Evolutionary conservation across 2,113 vertebrate species (phyloP).

Genomic region (Microtus ochrogaster): DNA sequence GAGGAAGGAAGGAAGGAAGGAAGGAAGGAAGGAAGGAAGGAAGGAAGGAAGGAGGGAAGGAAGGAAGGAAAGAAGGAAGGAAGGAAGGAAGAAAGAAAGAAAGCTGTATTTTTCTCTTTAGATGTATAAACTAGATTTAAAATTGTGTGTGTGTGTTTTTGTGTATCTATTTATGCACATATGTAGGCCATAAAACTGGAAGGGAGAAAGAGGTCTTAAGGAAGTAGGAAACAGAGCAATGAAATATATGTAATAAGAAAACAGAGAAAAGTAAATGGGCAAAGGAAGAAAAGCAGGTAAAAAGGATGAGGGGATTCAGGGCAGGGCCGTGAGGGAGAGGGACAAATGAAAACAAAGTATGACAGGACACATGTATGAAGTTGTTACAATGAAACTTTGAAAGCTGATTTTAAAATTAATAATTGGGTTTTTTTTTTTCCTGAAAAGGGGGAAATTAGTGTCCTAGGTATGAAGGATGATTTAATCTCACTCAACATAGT

Average conservation of each 20-base stretch:
- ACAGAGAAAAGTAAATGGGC: background rate
- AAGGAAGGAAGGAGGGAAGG: rapidly evolving
- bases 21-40: background rate
- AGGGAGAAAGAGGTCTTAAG: background rate
- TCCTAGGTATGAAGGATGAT: background rate
- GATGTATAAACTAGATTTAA: background rate
- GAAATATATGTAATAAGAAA: background rate
- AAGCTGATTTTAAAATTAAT: background rate
- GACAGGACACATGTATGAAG: background rate
- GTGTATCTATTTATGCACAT: background rate
- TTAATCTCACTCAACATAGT: no score
- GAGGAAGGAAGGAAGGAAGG: background rate
- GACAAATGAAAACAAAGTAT: background rate
- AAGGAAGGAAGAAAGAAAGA: background rate
- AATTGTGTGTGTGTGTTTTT: background rate
- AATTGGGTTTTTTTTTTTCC: background rate
- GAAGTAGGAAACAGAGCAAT: background rate
- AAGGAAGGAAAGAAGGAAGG: background rate
- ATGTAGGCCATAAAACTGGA: background rate
- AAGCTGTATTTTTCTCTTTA: background rate
- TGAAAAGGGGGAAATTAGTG: background rate
- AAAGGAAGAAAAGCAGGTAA: background rate
- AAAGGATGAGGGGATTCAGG: no score
- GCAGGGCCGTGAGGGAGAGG: background rate
- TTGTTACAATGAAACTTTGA: no score